Evolutionary conservation across 2,113 vertebrate species (phyloP), one percentile per base, ranked within the genome.

Genomic region (Rhinichthys klamathensis): DNA sequence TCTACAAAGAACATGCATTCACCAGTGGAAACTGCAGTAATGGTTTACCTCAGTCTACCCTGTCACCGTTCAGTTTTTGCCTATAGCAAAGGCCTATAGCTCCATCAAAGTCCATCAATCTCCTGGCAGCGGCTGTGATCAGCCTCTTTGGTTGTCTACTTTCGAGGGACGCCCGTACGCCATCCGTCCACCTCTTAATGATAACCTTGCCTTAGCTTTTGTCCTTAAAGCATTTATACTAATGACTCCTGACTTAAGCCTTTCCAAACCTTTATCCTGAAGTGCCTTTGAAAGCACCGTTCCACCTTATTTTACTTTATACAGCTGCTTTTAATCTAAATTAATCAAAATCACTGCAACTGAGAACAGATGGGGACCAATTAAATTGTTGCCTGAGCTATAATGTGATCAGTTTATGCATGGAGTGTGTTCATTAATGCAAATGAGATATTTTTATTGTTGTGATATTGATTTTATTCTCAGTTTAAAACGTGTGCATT

Each of bases 301-400:
- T 63, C 78, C 58, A 65, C 58, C 13, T 27, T 38, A 3, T 38
- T 80, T 63, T 46, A 74, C 72, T 16, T 74, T 2, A 46, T 25
- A 25, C 72, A 74, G 72, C 72, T 79, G 23, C 21, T 61, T 80
- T 63, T 80, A 63, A 63, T 63, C 35, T 2, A 11, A 63, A 80
- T 80, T 11, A 27, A 80, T 80, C 58, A 80, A 44, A 65, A 63
- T 65, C 58, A 61, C 49, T 0, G 16, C 30, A 78, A 58, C 30
- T 18, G 56, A 80, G 58, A 80, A 80, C 78, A 80, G 78, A 80
- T 80, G 58, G 77, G 58, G 78, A 27, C n/a, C 78, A 61, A 61
- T 65, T 80, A 65, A 41, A 80, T 25, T 63, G 58, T 27, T 46
- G 41, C 78, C 32, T 46, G 38, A 46, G n/a, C 23, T 63, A 10